phyloP scores from a whole-genome alignment of 2,113 vertebrate species.

The Psammodynastes pulverulentus region DNA sequence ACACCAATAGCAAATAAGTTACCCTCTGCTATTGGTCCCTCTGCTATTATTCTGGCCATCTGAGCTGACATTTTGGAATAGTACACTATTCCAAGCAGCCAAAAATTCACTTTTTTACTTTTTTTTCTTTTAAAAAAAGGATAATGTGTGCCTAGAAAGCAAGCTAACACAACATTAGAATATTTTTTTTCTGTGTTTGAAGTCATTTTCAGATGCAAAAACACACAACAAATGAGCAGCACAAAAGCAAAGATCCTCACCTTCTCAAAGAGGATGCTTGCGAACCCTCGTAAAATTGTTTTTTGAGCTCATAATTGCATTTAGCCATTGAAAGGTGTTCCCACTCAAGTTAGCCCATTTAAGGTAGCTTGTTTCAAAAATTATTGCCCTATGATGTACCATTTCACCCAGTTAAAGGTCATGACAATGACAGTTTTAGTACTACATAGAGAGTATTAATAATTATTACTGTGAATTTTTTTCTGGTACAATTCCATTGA shows the following conservation, averaged over 20 bases:
- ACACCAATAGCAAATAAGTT: conserved; percentile 38
- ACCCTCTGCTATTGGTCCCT: conserved; percentile 57
- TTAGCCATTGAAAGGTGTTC: neutral
- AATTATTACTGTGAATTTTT: neutral
- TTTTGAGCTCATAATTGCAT: neutral
- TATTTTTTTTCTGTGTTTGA: neutral
- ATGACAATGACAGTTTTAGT: neutral
- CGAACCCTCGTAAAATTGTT: neutral
- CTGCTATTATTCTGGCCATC: conserved; percentile 33
- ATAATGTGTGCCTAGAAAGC: neutral
- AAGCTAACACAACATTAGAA: neutral
- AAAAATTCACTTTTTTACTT: neutral
- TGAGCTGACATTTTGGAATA: neutral
- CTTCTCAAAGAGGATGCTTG: neutral
- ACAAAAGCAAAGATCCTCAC: neutral
- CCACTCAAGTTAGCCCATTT: neutral
- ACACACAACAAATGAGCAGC: neutral
- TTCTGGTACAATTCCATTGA: neutral
- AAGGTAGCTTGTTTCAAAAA: neutral
- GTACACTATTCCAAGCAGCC: neutral
- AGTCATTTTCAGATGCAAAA: neutral
- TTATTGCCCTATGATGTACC: neutral
- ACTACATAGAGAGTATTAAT: neutral
- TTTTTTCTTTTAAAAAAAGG: neutral
- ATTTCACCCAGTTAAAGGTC: neutral